These are phyloP conservation scores for Clusia tigrina DNA, from an alignment of 2,888 invertebrate genomes.

Conservation along the genomic window DNA sequence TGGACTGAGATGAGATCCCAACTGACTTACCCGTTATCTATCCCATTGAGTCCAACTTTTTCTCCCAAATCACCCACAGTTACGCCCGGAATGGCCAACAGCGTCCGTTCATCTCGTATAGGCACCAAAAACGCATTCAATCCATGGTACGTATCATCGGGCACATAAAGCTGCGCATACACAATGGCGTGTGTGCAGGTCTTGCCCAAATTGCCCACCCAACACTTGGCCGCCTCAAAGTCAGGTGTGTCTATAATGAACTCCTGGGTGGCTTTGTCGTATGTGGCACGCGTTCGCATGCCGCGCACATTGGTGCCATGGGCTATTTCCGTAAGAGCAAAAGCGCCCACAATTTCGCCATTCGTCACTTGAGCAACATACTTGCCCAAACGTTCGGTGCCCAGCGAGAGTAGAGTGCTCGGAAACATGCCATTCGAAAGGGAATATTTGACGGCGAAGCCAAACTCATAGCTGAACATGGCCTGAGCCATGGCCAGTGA, in stretches of 20 bases:
- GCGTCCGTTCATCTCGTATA: conserved; percentile 77
- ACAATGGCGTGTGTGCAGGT: conserved; percentile 86
- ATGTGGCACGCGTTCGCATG: conserved; percentile 86
- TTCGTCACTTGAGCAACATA: conserved; percentile 63
- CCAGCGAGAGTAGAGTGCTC: conserved; percentile 72
- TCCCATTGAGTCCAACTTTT: conserved; percentile 88
- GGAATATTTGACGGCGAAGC: conserved; percentile 72
- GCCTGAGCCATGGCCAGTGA: conserved; percentile 67
- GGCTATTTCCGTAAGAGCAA: conserved; percentile 87
- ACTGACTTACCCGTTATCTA: conserved; percentile 85
- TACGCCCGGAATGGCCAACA: conserved; percentile 79
- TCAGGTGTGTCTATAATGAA: conserved; percentile 78
- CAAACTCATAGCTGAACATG: conserved; percentile 68
- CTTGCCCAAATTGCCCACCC: conserved; percentile 75
- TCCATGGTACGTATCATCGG: conserved; percentile 82
- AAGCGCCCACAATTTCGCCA: conserved; percentile 73
- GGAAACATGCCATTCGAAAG: conserved; percentile 74
- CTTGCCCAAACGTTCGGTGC: conserved; percentile 71
- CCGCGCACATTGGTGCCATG: conserved; percentile 91
- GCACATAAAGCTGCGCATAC: conserved; percentile 85
- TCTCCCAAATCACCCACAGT: conserved; percentile 92
- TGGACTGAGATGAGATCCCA: neutral
- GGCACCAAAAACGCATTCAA: conserved; percentile 90
- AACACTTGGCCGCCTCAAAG: conserved; percentile 83
- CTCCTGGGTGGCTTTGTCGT: conserved; percentile 74